A percentile compares a stretch with the other conserved stretches of the same genome.
phyloP scores from a whole-genome alignment of 1,140 invertebrate species.

The Magallana gigas region DNA sequence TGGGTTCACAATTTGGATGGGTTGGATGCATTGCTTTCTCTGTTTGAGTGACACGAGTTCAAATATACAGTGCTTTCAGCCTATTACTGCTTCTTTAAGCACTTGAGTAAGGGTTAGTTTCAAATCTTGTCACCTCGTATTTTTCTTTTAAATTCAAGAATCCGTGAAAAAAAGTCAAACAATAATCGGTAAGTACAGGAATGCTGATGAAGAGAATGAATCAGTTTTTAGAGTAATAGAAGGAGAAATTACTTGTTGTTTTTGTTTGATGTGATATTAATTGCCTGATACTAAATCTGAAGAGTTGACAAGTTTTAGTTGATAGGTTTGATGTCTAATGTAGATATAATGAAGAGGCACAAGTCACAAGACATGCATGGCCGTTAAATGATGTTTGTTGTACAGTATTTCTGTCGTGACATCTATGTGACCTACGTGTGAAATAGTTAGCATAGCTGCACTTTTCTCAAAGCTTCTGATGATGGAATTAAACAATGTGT shows the following conservation, averaged over 20 bases:
- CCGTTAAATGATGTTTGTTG: not conserved
- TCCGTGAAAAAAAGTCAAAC: slow-evolving; percentile 30
- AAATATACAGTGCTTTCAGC: too few species aligned
- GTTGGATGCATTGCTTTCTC: too few species aligned
- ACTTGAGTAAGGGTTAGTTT: too few species aligned
- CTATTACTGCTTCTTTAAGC: too few species aligned
- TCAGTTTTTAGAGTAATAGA: slow-evolving; percentile 2
- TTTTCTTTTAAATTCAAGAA: slow-evolving; percentile 39
- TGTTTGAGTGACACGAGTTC: too few species aligned
- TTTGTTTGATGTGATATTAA: slow-evolving; percentile 20
- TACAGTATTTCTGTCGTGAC: not conserved
- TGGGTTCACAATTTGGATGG: too few species aligned
- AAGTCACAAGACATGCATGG: not conserved
- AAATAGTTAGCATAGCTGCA: not conserved
- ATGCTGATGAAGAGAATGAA: slow-evolving; percentile 20
- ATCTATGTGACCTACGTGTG: not conserved
- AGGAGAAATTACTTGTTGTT: not conserved
- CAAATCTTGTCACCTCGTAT: not conserved
- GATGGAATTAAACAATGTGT: too few species aligned
- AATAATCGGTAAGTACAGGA: slow-evolving; percentile 25
- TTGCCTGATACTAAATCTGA: slow-evolving; percentile 21
- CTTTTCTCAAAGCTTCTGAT: too few species aligned
- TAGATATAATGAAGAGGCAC: not conserved
- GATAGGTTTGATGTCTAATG: not conserved
- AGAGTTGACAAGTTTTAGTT: not conserved